Percentiles rank a stretch among this genome's conserved stretches.
Evolutionary conservation across 2,113 vertebrate genomes (phyloP).

Genomic region (Strix aluco): DNA sequence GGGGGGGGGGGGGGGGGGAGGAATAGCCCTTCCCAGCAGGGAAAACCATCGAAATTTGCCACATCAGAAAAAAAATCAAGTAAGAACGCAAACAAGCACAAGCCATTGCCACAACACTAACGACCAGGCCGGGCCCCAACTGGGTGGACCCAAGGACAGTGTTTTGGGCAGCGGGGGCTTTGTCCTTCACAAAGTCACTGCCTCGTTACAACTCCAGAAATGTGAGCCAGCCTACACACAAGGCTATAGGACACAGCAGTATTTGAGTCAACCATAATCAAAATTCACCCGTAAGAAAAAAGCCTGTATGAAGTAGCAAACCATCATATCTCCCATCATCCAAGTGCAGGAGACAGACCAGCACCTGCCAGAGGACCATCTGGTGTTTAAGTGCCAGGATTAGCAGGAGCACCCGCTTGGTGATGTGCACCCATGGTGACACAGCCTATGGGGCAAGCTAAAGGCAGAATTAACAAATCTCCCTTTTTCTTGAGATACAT

Average conservation of each 20-base stretch:
- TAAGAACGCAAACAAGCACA: not conserved
- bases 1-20: rapidly evolving
- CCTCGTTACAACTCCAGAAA: not conserved
- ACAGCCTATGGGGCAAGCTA: not conserved
- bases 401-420: not conserved
- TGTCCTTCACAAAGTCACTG: not conserved
- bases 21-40: not conserved
- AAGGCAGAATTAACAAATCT: not conserved
- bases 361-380: not conserved
- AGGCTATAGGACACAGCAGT: rapidly evolving
- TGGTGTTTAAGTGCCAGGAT: not conserved
- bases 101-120: not conserved
- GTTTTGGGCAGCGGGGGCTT: not conserved
- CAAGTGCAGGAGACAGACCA: not conserved
- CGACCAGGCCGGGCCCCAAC: not conserved
- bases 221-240: rapidly evolving
- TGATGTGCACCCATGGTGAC: not conserved
- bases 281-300: not conserved
- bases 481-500: not conserved
- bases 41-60: not conserved
- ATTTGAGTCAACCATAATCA: not conserved
- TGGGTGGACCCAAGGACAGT: not conserved
- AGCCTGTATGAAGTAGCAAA: not conserved
- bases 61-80: not conserved
- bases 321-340: not conserved